Percentiles rank a stretch among this genome's conserved stretches.
These are phyloP conservation scores for Muscidifurax raptorellus DNA, from an alignment of 1,140 invertebrate species.

Conservation along the genomic window DNA sequence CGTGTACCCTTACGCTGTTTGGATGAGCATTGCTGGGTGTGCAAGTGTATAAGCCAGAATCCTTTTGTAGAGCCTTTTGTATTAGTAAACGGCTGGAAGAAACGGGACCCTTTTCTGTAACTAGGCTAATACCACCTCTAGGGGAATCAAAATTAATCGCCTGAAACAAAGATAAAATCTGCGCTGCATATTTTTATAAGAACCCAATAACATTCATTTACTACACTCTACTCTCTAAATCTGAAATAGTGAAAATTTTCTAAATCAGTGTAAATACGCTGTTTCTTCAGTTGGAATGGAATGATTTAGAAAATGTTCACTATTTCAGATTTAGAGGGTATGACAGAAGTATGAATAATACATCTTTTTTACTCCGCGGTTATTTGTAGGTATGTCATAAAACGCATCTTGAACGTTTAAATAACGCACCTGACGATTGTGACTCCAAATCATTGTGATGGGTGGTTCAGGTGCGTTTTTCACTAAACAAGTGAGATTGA, in stretches of 20 bases:
- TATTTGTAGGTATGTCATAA: too few relatives aligned
- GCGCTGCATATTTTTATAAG: too few relatives aligned
- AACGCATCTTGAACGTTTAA: too few relatives aligned
- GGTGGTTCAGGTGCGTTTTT: conserved; percentile 88
- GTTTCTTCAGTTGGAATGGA: too few relatives aligned
- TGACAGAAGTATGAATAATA: too few relatives aligned
- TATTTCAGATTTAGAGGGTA: too few relatives aligned
- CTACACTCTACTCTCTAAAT: too few relatives aligned
- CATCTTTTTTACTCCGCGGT: too few relatives aligned
- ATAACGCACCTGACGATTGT: conserved; percentile 82
- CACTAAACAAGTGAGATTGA: conserved; percentile 91
- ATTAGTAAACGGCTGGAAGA: conserved; percentile 88
- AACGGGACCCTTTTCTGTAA: conserved; percentile 86
- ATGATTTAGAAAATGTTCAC: too few relatives aligned
- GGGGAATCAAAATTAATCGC: conserved; percentile 88
- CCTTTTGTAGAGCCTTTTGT: conserved; percentile 83
- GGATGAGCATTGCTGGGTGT: conserved; percentile 87
- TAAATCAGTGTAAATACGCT: too few relatives aligned
- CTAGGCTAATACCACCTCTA: conserved; percentile 84
- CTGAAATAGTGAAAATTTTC: too few relatives aligned
- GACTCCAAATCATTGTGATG: conserved; percentile 86
- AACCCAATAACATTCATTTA: too few relatives aligned
- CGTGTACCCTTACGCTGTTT: conserved; percentile 85
- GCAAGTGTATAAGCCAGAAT: conserved; percentile 87
- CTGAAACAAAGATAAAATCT: conserved; percentile 69